Conservation (phyloP, 2,797 vertebrate genomes). For the Micrastur ruficollis region DNA sequence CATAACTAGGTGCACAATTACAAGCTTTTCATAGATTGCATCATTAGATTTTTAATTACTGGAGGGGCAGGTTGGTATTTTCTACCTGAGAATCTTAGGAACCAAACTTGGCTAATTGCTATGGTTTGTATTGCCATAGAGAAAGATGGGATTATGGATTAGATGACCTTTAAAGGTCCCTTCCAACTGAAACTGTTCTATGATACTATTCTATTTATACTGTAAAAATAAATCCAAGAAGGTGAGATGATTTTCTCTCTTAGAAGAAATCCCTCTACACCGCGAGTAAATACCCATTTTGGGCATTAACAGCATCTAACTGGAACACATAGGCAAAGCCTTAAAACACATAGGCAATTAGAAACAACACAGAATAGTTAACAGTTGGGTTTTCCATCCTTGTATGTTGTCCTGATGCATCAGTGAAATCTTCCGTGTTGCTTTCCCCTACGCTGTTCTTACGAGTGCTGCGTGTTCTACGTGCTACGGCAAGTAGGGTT, state of each 20-base stretch:
- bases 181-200: too few species aligned
- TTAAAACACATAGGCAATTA: not conserved
- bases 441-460: fast-evolving
- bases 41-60: not conserved
- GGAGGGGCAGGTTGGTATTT: not conserved
- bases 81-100: not conserved
- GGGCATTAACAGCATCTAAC: not conserved
- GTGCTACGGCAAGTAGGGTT: not conserved
- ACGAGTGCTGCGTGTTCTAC: fast-evolving
- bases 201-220: not conserved
- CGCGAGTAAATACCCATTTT: not conserved
- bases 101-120: not conserved
- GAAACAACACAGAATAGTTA: not conserved
- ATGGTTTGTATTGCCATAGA: not conserved
- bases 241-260: not conserved
- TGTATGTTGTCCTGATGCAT: not conserved
- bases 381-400: not conserved
- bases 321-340: not conserved
- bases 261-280: not conserved
- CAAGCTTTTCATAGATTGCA: not conserved
- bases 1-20: not conserved
- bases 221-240: not conserved
- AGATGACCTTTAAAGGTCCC: too few species aligned
- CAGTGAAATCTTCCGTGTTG: not conserved
- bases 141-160: not conserved